Conservation (phyloP, 2,113 vertebrate genomes). For the Myxocyprinus asiaticus region DNA sequence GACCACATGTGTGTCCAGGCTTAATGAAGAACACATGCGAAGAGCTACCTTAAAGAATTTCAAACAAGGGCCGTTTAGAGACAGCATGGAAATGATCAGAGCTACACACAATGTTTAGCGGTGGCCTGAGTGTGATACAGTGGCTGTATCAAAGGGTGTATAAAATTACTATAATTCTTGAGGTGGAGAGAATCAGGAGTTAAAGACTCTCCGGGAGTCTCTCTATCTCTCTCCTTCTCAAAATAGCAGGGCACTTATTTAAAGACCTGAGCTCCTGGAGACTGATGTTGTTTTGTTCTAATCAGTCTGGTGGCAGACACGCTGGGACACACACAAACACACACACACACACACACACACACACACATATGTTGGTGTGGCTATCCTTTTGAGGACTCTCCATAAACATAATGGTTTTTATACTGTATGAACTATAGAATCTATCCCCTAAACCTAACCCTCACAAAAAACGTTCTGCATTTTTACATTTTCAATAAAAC, state of each 20-base stretch:
- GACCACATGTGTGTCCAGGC: slow-evolving; percentile 9
- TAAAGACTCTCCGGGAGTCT: slow-evolving; percentile 7
- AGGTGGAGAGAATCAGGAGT: not conserved
- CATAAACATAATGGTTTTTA: too few relatives aligned
- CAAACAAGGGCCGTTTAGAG: slow-evolving; percentile 4
- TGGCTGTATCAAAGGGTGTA: slow-evolving; percentile 32
- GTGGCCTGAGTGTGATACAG: slow-evolving; percentile 27
- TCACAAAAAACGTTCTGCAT: too few relatives aligned
- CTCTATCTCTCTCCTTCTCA: not conserved
- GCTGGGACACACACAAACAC: slow-evolving; percentile 61
- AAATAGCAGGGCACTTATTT: slow-evolving; percentile 65
- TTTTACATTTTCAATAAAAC: too few relatives aligned
- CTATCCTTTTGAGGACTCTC: too few relatives aligned
- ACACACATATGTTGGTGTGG: too few relatives aligned
- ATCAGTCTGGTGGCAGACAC: slow-evolving; percentile 58
- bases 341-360: too few relatives aligned
- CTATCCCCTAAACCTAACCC: too few relatives aligned
- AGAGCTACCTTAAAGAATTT: slow-evolving; percentile 10
- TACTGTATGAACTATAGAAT: too few relatives aligned
- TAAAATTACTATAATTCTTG: slow-evolving; percentile 16
- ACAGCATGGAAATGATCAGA: slow-evolving; percentile 31
- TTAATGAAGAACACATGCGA: slow-evolving; percentile 31
- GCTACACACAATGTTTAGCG: slow-evolving; percentile 12
- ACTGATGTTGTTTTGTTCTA: slow-evolving; percentile 78
- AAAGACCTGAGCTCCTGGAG: slow-evolving; percentile 63